Evolutionary conservation across 2,888 invertebrate genomes (phyloP).

Genomic region (Drosophila multiciliata): DNA sequence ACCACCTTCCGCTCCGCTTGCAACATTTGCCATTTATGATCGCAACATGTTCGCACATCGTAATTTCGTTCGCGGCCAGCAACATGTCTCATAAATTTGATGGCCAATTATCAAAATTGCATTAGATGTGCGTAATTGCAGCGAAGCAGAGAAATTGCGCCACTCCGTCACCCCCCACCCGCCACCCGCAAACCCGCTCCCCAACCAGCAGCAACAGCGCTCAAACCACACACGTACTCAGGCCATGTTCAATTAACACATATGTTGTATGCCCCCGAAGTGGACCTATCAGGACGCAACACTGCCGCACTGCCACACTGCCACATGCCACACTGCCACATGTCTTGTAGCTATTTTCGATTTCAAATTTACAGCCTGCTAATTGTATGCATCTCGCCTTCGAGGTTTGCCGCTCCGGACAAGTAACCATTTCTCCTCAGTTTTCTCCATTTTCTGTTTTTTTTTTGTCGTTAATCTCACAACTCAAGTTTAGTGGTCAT

Average conservation of each 20-base stretch:
- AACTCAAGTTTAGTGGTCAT: slow-evolving; percentile 24
- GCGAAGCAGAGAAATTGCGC: slow-evolving; percentile 19
- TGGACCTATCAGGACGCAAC: slow-evolving; percentile 9
- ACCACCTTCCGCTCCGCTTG: slow-evolving; percentile 1
- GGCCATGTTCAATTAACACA: slow-evolving; percentile 77
- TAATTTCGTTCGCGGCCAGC: slow-evolving; percentile 64
- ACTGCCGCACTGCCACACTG: not conserved
- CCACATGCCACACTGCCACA: not conserved
- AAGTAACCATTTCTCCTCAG: slow-evolving; percentile 11
- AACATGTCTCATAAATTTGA: slow-evolving; percentile 81
- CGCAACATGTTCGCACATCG: slow-evolving; percentile 74
- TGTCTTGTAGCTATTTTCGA: slow-evolving; percentile 52
- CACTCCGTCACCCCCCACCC: not conserved
- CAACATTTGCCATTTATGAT: slow-evolving; percentile 60
- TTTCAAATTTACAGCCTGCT: slow-evolving; percentile 81
- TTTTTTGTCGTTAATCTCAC: slow-evolving; percentile 44
- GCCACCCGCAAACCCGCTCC: not conserved
- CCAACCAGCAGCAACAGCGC: not conserved
- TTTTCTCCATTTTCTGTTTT: not conserved
- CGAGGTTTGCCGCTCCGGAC: slow-evolving; percentile 46
- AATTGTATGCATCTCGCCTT: slow-evolving; percentile 79
- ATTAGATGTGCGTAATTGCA: slow-evolving; percentile 78
- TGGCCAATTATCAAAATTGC: slow-evolving; percentile 82
- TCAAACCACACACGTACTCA: slow-evolving; percentile 38
- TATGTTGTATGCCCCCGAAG: slow-evolving; percentile 58